Conservation (phyloP, 1,140 invertebrate species). For the Trichonephila clavipes region DNA sequence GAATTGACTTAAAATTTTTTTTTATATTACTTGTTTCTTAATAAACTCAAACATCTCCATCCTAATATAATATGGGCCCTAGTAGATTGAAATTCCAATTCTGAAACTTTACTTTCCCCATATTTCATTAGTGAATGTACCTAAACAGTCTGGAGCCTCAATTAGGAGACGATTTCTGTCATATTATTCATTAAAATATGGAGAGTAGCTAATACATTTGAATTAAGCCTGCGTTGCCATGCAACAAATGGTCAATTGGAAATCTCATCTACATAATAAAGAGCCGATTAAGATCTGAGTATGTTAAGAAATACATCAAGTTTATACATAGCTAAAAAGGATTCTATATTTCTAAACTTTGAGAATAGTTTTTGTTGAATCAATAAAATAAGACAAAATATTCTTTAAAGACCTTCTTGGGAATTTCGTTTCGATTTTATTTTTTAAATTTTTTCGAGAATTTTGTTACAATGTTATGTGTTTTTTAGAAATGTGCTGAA, state of each 20-base stretch:
- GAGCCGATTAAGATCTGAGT: neutral
- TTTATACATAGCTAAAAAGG: no score
- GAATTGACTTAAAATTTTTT: no score
- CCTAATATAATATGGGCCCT: neutral
- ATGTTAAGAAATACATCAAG: neutral
- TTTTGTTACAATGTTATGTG: no score
- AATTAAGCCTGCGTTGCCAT: neutral
- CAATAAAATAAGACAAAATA: no score
- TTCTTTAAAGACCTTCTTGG: no score
- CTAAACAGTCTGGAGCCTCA: neutral
- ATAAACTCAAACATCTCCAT: no score
- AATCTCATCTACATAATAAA: slow-evolving; percentile 43
- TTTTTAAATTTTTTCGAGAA: no score
- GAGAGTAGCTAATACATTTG: neutral
- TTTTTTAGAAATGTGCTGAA: no score
- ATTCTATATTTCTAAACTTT: no score
- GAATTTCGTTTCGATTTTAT: no score
- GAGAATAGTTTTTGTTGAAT: no score
- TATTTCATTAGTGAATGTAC: neutral
- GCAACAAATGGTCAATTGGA: neutral
- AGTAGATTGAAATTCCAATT: neutral
- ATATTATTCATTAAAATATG: slow-evolving; percentile 51
- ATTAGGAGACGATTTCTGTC: neutral
- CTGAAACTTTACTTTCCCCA: neutral
- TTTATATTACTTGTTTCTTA: no score